Conservation (phyloP, 2,113 vertebrate species). For the Hypocryptadius cinnamomeus region DNA sequence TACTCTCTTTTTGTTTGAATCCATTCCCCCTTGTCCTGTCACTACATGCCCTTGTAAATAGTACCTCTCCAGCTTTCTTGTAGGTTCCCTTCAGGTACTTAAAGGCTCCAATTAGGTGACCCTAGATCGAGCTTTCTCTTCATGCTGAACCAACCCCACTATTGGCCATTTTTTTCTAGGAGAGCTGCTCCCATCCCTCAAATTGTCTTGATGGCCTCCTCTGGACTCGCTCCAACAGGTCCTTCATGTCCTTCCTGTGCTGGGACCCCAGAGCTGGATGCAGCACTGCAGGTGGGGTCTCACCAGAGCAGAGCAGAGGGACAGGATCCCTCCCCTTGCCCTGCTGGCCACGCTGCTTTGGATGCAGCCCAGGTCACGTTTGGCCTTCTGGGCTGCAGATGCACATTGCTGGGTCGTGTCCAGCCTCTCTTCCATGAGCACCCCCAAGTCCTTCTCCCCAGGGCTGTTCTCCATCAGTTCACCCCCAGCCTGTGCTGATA, state of each 20-base stretch:
- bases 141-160: not conserved
- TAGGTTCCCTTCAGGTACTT: not conserved
- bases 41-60: not conserved
- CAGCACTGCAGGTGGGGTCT: not conserved
- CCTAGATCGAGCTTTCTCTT: not conserved
- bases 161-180: not conserved
- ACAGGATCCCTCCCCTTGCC: rapidly evolving
- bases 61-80: not conserved
- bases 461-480: not conserved
- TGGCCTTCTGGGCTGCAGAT: not conserved
- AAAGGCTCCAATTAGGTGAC: not conserved
- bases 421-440: not conserved
- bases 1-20: not conserved
- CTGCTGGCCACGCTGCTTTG: rapidly evolving
- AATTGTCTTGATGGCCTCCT: not conserved
- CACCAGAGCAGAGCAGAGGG: not conserved
- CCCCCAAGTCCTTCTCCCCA: not conserved
- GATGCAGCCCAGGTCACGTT: rapidly evolving
- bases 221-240: rapidly evolving
- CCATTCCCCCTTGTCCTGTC: not conserved
- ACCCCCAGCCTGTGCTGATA: not conserved
- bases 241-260: not conserved
- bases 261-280: not conserved
- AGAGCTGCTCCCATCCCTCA: not conserved
- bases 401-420: not conserved